Percentiles rank a stretch among this genome's conserved stretches.
These are phyloP conservation scores for Syngnathus rostellatus DNA, from an alignment of 2,797 vertebrate genomes.

Conservation along the genomic window DNA sequence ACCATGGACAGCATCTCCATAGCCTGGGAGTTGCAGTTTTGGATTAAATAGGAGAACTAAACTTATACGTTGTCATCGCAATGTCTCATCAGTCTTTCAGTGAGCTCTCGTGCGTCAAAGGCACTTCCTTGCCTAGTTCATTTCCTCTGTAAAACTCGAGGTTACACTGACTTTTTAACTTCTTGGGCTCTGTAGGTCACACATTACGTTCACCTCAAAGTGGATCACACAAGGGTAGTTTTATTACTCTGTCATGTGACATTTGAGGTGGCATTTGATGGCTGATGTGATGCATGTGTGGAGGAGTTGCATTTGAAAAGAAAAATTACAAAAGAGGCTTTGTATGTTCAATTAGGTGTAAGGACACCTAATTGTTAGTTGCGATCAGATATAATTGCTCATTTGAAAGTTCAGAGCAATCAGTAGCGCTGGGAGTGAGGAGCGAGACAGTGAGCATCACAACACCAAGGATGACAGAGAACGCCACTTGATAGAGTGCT, in stretches of 20 bases:
- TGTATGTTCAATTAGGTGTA: neutral
- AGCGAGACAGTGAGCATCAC: slow-evolving; percentile 14
- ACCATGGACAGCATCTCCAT: slow-evolving; percentile 3
- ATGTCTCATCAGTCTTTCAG: neutral
- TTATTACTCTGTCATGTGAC: neutral
- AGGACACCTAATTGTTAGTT: neutral
- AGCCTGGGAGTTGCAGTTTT: neutral
- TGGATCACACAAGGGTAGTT: neutral
- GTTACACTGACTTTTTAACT: neutral
- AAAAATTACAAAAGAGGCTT: neutral
- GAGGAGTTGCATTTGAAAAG: neutral
- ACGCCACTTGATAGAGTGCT: slow-evolving; percentile 24
- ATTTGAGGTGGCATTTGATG: neutral
- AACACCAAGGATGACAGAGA: slow-evolving; percentile 20
- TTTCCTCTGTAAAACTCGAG: neutral
- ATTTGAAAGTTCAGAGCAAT: slow-evolving; percentile 43
- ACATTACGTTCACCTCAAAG: neutral
- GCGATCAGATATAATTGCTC: neutral
- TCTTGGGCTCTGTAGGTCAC: neutral
- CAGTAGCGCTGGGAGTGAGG: slow-evolving; percentile 20
- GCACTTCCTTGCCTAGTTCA: neutral
- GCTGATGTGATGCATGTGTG: neutral
- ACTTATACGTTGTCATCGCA: neutral
- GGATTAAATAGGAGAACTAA: neutral
- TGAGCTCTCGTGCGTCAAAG: neutral